Percentiles rank a stretch among this genome's conserved stretches.
These are phyloP conservation scores for Silvanus unidentatus DNA, from an alignment of 2,888 invertebrate species.

Conservation along the genomic window DNA sequence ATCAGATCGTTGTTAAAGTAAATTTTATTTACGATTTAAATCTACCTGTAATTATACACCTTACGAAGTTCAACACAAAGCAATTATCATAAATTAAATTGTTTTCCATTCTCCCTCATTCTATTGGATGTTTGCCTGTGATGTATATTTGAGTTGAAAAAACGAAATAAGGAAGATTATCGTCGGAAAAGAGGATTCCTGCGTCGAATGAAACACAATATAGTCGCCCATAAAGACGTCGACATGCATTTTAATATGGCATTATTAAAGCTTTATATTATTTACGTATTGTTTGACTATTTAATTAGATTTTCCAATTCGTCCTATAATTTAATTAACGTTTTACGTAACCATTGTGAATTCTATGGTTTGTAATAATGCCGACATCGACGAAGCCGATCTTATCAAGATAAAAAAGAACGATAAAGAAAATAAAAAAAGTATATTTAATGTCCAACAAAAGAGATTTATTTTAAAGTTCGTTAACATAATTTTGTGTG, in stretches of 20 bases:
- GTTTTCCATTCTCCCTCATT: conserved; percentile 22
- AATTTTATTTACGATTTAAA: conserved; percentile 31
- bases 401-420: too few species aligned
- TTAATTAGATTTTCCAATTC: conserved; percentile 16
- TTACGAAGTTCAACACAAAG: conserved; percentile 28
- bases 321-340: too few species aligned
- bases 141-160: not conserved
- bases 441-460: too few species aligned
- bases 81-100: conserved; percentile 38
- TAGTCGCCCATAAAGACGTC: conserved; percentile 28
- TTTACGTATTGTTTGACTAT: conserved; percentile 18
- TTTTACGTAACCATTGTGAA: too few species aligned
- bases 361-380: too few species aligned
- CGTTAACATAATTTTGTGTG: too few species aligned
- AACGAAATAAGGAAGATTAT: conserved; percentile 9
- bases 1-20: conserved; percentile 25
- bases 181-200: conserved; percentile 12
- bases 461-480: too few species aligned
- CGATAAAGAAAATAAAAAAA: too few species aligned
- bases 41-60: conserved; percentile 35
- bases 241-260: conserved; percentile 27
- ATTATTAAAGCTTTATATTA: conserved; percentile 26
- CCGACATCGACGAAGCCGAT: too few species aligned
- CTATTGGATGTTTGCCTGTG: not conserved
- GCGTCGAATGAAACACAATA: conserved; percentile 22